Conservation (phyloP, 2,888 invertebrate species). For the Piscicola geometra region DNA sequence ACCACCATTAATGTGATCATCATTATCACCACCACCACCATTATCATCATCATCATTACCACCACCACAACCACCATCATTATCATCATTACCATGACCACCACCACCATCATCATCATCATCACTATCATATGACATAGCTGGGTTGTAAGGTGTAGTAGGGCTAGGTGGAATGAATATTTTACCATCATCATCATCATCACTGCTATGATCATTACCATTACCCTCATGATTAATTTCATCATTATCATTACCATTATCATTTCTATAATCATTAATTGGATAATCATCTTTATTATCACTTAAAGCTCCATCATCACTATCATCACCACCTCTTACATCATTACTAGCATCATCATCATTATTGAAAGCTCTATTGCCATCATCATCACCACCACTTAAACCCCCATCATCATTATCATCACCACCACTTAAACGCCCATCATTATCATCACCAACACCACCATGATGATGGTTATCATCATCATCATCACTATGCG, state of each 20-base stretch:
- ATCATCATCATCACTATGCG: constrained; percentile 27
- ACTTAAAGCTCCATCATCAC: constrained; percentile 5
- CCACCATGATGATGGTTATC: constrained; percentile 36
- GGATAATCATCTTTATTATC: constrained; percentile 27
- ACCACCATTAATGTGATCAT: constrained; percentile 46
- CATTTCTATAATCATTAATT: background rate
- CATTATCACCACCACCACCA: background rate
- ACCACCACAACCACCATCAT: constrained; percentile 4
- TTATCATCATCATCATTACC: constrained; percentile 14
- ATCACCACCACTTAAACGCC: constrained; percentile 3
- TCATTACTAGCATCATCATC: background rate
- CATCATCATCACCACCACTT: constrained; percentile 25
- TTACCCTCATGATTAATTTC: constrained; percentile 3
- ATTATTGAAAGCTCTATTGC: no score
- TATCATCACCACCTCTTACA: background rate
- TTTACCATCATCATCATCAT: constrained; percentile 37
- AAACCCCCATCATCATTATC: constrained; percentile 20
- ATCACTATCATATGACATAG: constrained; percentile 40
- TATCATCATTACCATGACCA: constrained; percentile 36
- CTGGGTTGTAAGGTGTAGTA: constrained; percentile 44
- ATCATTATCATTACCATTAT: constrained; percentile 6
- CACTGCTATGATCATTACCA: background rate
- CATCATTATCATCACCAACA: constrained; percentile 10
- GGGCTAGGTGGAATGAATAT: background rate
- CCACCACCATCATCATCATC: constrained; percentile 57